Percentiles rank a stretch among this genome's conserved stretches.
These are phyloP conservation scores for Neoarius graeffei DNA, from an alignment of 2,113 vertebrate species.

Conservation along the genomic window DNA sequence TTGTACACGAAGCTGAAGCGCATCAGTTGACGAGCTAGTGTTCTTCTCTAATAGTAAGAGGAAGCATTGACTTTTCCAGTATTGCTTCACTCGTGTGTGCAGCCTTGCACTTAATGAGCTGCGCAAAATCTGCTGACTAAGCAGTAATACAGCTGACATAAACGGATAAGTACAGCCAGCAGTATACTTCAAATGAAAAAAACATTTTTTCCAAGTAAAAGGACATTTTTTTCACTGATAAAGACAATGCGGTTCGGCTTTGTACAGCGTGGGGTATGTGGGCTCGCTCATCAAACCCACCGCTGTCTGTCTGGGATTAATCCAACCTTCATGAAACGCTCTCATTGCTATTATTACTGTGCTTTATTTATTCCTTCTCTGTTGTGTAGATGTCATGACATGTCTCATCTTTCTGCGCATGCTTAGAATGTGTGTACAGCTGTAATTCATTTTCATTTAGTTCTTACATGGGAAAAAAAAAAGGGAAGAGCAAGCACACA, in stretches of 20 bases:
- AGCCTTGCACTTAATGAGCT: constrained; percentile 11
- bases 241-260: not conserved
- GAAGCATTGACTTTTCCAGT: constrained; percentile 10
- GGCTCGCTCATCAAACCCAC: not conserved
- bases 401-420: not conserved
- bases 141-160: not conserved
- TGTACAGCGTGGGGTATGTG: not conserved
- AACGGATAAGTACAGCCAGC: not conserved
- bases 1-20: not conserved
- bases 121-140: constrained; percentile 14
- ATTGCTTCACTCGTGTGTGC: constrained; percentile 9
- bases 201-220: not conserved
- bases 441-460: not conserved
- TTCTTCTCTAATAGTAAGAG: not conserved
- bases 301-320: not conserved
- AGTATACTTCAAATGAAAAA: not conserved
- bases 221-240: not conserved
- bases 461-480: not conserved
- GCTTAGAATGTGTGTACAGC: not conserved
- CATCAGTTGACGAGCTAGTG: not conserved
- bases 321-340: not conserved
- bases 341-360: too few relatives aligned
- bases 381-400: not conserved
- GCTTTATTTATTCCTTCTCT: not conserved
- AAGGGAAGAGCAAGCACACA: constrained; percentile 6